Conservation (phyloP, 1,140 invertebrate species). For the Drosophila malerkotliana region DNA sequence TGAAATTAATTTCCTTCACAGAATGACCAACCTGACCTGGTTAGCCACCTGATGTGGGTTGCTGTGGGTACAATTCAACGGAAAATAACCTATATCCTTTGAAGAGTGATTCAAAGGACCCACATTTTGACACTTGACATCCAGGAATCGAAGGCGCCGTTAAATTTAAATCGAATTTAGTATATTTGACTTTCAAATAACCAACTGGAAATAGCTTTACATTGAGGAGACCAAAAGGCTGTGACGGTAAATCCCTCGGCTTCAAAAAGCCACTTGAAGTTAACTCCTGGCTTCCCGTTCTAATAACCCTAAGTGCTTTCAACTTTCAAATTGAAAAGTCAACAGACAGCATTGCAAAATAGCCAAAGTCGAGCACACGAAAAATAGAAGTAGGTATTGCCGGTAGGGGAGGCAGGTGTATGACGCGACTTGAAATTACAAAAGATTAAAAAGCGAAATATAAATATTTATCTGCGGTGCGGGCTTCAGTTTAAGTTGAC, state of each 20-base stretch:
- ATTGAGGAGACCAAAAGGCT: slow-evolving; percentile 15
- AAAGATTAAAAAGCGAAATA: slow-evolving; percentile 82
- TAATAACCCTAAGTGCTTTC: slow-evolving; percentile 80
- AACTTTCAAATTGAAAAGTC: slow-evolving; percentile 82
- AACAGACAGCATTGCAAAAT: slow-evolving; percentile 77
- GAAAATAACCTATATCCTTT: background rate
- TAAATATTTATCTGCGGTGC: slow-evolving; percentile 81
- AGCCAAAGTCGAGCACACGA: slow-evolving; percentile 59
- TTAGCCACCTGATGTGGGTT: slow-evolving; percentile 62
- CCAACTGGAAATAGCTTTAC: slow-evolving; percentile 15
- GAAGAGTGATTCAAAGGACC: background rate
- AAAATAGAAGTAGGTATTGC: background rate
- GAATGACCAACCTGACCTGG: slow-evolving; percentile 54
- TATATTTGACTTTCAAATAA: slow-evolving; percentile 17
- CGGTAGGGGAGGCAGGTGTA: slow-evolving; percentile 9
- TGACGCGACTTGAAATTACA: slow-evolving; percentile 78
- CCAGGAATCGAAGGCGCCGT: slow-evolving; percentile 10
- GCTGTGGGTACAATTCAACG: background rate
- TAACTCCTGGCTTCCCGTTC: slow-evolving; percentile 66
- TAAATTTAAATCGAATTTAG: slow-evolving; percentile 47
- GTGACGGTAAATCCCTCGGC: slow-evolving; percentile 44
- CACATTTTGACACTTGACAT: slow-evolving; percentile 53
- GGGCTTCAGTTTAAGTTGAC: slow-evolving; percentile 39
- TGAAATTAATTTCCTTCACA: slow-evolving; percentile 73
- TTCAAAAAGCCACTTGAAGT: slow-evolving; percentile 61